These are phyloP conservation scores for Gnathonemus echidnorhynchus DNA, from an alignment of 2,113 vertebrate genomes.

Conservation along the genomic window DNA sequence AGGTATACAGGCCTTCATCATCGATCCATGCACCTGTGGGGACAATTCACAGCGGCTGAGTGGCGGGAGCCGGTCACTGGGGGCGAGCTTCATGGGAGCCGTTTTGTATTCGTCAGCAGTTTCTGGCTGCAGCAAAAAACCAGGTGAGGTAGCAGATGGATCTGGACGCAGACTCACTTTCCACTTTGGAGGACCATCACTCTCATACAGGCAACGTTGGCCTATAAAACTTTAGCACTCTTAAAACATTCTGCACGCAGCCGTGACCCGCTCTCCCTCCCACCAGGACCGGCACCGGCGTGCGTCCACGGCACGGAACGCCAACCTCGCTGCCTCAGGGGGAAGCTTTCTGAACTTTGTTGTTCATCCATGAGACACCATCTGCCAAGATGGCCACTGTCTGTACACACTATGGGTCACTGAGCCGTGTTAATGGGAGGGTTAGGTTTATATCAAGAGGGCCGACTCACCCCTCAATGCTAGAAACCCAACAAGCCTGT, in stretches of 20 bases:
- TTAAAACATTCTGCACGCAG: conserved; percentile 28
- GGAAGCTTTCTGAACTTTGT: neutral
- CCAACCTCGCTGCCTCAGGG: neutral
- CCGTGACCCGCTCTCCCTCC: neutral
- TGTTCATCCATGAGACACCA: neutral
- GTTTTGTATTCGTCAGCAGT: conserved; percentile 24
- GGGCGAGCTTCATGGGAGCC: neutral
- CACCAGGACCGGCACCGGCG: neutral
- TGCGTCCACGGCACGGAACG: neutral
- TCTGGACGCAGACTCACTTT: conserved; percentile 12
- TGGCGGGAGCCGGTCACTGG: neutral
- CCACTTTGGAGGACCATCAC: conserved; percentile 24
- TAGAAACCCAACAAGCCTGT: neutral
- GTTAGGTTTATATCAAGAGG: neutral
- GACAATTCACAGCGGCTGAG: conserved; percentile 9
- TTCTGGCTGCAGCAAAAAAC: conserved; percentile 33
- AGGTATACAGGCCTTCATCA: conserved; percentile 73
- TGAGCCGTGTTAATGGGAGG: neutral
- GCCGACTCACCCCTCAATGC: neutral
- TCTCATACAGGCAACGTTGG: conserved; percentile 27
- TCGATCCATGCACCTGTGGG: conserved; percentile 65
- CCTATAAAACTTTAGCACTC: conserved; percentile 39
- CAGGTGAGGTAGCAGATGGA: conserved; percentile 26
- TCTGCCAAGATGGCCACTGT: neutral
- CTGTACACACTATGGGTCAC: neutral